Conservation (phyloP, 35 echinoderm and acorn worm species). For the Amphiura filiformis region DNA sequence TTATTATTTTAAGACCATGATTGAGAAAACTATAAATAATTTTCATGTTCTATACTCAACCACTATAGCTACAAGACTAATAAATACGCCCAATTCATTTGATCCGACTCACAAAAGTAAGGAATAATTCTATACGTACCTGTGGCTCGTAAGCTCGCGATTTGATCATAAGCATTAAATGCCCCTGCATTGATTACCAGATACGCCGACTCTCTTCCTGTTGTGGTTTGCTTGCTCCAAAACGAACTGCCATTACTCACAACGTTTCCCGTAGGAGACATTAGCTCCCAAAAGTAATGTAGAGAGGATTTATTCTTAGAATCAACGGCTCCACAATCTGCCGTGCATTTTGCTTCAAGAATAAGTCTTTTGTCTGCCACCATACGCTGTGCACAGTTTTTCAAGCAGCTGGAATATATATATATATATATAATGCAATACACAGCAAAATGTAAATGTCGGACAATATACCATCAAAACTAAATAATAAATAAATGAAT, state of each 20-base stretch:
- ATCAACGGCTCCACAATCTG: neutral
- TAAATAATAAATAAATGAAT: no score
- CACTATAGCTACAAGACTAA: no score
- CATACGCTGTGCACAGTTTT: conserved; percentile 56
- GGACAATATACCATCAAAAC: no score
- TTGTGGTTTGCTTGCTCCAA: conserved; percentile 36
- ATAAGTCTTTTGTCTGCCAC: conserved; percentile 19
- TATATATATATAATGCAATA: no score
- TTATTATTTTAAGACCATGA: no score
- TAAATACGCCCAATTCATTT: no score
- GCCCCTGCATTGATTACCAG: conserved; percentile 47
- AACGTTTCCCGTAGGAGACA: neutral
- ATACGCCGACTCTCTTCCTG: conserved; percentile 40
- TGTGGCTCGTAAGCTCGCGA: conserved; percentile 1
- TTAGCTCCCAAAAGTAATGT: conserved; percentile 40
- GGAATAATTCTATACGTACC: no score
- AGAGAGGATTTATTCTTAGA: neutral
- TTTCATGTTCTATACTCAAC: no score
- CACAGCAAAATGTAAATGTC: no score
- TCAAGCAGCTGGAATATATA: conserved; percentile 49
- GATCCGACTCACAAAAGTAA: no score
- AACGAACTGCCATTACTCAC: neutral
- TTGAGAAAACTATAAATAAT: no score
- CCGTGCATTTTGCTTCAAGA: conserved; percentile 38
- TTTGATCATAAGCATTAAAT: conserved; percentile 2